A percentile compares a stretch with the other conserved stretches of the same genome.
These are phyloP conservation scores for Tenthredo distinguenda DNA, from an alignment of 2,888 invertebrate genomes.

Conservation along the genomic window DNA sequence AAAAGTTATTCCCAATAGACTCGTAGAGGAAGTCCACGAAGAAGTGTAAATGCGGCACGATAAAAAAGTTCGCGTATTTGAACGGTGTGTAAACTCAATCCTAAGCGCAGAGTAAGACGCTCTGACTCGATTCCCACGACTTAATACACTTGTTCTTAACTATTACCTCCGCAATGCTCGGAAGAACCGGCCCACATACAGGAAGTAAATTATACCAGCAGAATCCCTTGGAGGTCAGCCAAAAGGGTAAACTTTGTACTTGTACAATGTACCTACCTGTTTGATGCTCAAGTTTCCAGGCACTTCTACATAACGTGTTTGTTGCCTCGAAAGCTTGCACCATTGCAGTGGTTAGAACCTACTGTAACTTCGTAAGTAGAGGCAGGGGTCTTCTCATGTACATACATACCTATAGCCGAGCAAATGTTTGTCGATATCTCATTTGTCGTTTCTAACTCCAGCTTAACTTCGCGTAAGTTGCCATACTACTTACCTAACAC, in stretches of 20 bases:
- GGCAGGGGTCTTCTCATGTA: neutral
- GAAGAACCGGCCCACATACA: constrained; percentile 8
- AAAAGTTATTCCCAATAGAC: neutral
- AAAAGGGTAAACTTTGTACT: constrained; percentile 21
- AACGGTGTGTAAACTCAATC: neutral
- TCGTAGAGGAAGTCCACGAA: neutral
- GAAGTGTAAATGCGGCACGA: neutral
- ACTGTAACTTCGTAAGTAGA: neutral
- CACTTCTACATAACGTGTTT: constrained; percentile 6
- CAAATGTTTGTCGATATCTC: neutral
- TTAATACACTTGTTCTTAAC: constrained; percentile 27
- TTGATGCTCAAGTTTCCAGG: neutral
- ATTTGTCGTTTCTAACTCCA: neutral
- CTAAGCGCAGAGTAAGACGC: neutral
- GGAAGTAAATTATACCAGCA: constrained; percentile 3
- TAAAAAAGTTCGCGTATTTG: neutral
- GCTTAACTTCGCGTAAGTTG: neutral
- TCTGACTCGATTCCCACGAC: constrained; percentile 33
- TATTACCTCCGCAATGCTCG: neutral
- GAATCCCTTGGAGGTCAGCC: constrained; percentile 24
- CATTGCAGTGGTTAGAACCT: neutral
- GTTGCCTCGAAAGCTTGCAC: constrained; percentile 9
- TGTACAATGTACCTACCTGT: neutral
- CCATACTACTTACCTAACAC: neutral
- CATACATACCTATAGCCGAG: neutral